Conservation (phyloP, 2,113 vertebrate species). For the Corythornis vintsioides region DNA sequence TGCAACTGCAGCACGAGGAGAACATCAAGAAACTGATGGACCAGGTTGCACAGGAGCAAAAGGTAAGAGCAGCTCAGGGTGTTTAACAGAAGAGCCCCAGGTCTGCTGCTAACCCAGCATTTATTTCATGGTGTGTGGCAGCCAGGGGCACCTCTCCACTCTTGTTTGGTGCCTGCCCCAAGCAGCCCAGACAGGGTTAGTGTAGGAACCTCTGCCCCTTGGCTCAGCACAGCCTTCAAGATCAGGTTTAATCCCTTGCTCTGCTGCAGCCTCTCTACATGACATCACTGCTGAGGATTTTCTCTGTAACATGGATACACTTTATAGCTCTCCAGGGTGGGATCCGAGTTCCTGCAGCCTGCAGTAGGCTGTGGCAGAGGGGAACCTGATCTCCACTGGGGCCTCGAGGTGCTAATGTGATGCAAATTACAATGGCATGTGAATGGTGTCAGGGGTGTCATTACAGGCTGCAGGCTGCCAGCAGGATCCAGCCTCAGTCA, state of each 20-base stretch:
- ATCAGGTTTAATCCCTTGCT: neutral
- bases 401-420: neutral
- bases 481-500: neutral
- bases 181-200: neutral
- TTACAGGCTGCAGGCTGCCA: neutral
- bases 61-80: conserved; percentile 56
- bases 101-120: neutral
- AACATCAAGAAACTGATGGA: conserved; percentile 83
- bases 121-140: neutral
- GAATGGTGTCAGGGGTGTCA: neutral
- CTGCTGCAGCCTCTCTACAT: neutral
- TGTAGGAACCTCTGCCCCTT: neutral
- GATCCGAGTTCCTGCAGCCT: neutral
- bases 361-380: neutral
- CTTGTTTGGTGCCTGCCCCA: neutral
- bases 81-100: neutral
- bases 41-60: conserved; percentile 73
- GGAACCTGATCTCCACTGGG: neutral
- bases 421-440: neutral
- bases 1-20: conserved; percentile 91
- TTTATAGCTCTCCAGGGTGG: neutral
- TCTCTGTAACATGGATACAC: neutral
- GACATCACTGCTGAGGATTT: neutral
- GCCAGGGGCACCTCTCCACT: neutral
- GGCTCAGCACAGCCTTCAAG: neutral